These are phyloP conservation scores for Dreissena polymorpha DNA, from an alignment of 1,140 invertebrate genomes.

Conservation along the genomic window DNA sequence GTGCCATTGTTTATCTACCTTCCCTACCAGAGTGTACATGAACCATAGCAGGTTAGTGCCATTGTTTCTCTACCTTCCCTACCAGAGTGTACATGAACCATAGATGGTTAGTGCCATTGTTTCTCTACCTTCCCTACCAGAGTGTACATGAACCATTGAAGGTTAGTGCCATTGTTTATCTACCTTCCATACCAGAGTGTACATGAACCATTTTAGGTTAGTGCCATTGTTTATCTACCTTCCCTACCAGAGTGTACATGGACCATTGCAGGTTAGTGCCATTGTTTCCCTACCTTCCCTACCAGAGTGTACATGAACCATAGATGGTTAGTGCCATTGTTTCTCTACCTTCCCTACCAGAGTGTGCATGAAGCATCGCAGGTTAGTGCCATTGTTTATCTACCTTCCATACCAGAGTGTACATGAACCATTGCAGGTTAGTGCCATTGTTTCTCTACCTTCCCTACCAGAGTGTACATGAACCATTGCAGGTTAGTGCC, in stretches of 20 bases:
- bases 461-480: conserved; percentile 60
- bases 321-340: conserved; percentile 62
- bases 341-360: conserved; percentile 59
- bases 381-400: conserved; percentile 47
- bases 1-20: conserved; percentile 49
- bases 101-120: conserved; percentile 62
- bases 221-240: conserved; percentile 49
- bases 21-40: conserved; percentile 60
- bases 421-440: conserved; percentile 68
- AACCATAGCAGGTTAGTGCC: conserved; percentile 67
- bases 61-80: conserved; percentile 54
- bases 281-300: conserved; percentile 53
- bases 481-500: conserved; percentile 67
- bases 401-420: conserved; percentile 62
- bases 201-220: conserved; percentile 68
- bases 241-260: conserved; percentile 60
- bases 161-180: conserved; percentile 47
- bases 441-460: conserved; percentile 49
- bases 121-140: conserved; percentile 59
- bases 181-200: conserved; percentile 62
- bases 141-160: conserved; percentile 68
- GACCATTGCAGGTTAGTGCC: conserved; percentile 67
- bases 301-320: conserved; percentile 64
- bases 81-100: conserved; percentile 64
- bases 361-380: conserved; percentile 68